Percentiles rank a stretch among this genome's conserved stretches.
phyloP scores from a whole-genome alignment of 2,113 vertebrate species.

The Hippocampus barbouri region DNA sequence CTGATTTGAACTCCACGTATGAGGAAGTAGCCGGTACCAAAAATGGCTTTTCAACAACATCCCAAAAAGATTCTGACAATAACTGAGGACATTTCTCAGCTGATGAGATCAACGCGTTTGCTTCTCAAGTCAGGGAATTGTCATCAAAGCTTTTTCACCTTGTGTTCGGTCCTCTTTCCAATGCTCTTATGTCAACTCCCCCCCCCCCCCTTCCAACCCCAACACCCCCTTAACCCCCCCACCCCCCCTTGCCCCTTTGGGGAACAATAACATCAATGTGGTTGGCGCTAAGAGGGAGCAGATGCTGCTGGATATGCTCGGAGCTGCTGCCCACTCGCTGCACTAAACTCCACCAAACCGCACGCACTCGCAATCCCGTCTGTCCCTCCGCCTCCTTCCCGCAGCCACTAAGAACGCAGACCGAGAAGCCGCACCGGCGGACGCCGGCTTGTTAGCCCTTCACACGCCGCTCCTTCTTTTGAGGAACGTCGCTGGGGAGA shows the following conservation, averaged over 20 bases:
- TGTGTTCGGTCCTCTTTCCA: slow-evolving; percentile 1
- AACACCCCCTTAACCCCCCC: not conserved
- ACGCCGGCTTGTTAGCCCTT: not conserved
- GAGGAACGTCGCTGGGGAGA: no score
- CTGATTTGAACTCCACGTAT: no score
- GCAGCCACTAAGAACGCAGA: not conserved
- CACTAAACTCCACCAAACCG: not conserved
- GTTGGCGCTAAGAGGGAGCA: slow-evolving; percentile 9
- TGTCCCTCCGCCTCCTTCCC: not conserved
- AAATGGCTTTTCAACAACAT: not conserved
- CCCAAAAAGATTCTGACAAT: not conserved
- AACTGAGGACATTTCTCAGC: not conserved
- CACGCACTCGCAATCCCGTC: not conserved
- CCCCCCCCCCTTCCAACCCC: not conserved
- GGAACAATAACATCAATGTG: slow-evolving; percentile 9
- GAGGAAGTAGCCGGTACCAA: no score
- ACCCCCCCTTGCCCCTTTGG: not conserved
- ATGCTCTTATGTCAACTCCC: not conserved
- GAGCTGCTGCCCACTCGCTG: not conserved
- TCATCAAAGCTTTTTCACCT: not conserved
- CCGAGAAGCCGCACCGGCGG: not conserved
- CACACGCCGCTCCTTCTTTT: no score
- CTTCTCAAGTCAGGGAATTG: not conserved
- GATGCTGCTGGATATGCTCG: slow-evolving; percentile 7
- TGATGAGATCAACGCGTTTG: not conserved